Percentiles rank a stretch among this genome's conserved stretches.
phyloP scores from a whole-genome alignment of 64 coral and sea anemone species.

The Stichodactyla helianthus region DNA sequence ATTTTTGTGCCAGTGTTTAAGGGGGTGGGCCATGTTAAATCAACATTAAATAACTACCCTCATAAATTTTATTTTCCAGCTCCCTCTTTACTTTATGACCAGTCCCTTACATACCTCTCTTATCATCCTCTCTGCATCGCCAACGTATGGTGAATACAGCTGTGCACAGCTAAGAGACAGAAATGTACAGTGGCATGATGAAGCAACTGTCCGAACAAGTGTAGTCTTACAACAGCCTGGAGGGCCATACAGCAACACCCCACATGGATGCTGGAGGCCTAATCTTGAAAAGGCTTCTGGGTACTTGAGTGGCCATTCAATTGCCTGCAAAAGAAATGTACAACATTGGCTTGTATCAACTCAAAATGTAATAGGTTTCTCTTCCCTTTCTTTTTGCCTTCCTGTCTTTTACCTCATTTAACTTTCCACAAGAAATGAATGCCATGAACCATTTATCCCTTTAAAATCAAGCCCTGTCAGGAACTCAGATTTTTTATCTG shows the following conservation, averaged over 20 bases:
- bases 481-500: too few relatives aligned
- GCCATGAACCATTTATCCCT: too few relatives aligned
- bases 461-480: too few relatives aligned
- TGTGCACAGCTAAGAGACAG: conserved; percentile 94
- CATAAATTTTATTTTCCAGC: too few relatives aligned
- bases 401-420: too few relatives aligned
- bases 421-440: too few relatives aligned
- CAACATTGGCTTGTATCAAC: not conserved
- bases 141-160: conserved; percentile 87
- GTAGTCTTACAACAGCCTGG: conserved; percentile 98
- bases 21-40: too few relatives aligned
- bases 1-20: too few relatives aligned
- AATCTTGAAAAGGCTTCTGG: conserved; percentile 86
- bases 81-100: not conserved
- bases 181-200: conserved; percentile 80
- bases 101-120: conserved; percentile 52
- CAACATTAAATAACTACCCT: too few relatives aligned
- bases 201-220: conserved; percentile 70
- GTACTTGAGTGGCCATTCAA: conserved; percentile 89
- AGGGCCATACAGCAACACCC: conserved; percentile 87
- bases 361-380: not conserved
- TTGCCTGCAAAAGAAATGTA: conserved; percentile 49
- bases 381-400: not conserved
- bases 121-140: conserved; percentile 85
- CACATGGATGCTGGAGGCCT: conserved; percentile 66